A percentile compares a stretch with the other conserved stretches of the same genome.
phyloP scores from a whole-genome alignment of 1,140 invertebrate genomes.

The Calliphora vicina region DNA sequence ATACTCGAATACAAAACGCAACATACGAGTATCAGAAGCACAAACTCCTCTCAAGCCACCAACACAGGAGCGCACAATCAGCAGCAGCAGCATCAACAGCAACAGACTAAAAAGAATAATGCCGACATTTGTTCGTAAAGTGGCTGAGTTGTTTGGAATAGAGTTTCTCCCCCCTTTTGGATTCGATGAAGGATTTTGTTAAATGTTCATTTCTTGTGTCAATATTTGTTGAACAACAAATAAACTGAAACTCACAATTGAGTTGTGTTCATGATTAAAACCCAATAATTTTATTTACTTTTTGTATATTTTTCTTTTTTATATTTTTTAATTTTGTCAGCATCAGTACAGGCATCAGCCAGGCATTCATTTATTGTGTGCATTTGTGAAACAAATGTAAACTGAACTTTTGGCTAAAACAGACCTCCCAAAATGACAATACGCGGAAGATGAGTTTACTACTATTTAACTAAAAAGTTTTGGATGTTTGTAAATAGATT shows the following conservation, averaged over 20 bases:
- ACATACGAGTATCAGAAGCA: background rate
- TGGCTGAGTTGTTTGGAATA: constrained; percentile 1
- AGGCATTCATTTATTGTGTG: background rate
- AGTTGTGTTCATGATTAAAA: constrained; percentile 40
- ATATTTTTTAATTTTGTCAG: background rate
- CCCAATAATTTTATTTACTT: constrained; percentile 40
- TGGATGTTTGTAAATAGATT: no score
- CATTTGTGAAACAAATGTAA: background rate
- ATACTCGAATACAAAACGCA: background rate
- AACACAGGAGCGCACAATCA: background rate
- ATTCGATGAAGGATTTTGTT: background rate
- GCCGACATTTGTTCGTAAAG: background rate
- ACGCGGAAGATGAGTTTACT: background rate
- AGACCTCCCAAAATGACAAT: background rate
- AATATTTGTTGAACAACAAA: constrained; percentile 25
- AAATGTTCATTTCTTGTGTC: constrained; percentile 35
- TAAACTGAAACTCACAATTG: constrained; percentile 28
- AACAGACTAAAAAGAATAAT: background rate
- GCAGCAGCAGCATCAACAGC: background rate
- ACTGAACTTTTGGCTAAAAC: constrained; percentile 22
- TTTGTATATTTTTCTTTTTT: no score
- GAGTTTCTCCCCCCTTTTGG: background rate
- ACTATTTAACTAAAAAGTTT: no score
- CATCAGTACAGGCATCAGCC: background rate
- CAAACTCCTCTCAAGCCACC: background rate